Evolutionary conservation across 2,888 invertebrate species (phyloP).

Genomic region (Pristionchus exspectatus): DNA sequence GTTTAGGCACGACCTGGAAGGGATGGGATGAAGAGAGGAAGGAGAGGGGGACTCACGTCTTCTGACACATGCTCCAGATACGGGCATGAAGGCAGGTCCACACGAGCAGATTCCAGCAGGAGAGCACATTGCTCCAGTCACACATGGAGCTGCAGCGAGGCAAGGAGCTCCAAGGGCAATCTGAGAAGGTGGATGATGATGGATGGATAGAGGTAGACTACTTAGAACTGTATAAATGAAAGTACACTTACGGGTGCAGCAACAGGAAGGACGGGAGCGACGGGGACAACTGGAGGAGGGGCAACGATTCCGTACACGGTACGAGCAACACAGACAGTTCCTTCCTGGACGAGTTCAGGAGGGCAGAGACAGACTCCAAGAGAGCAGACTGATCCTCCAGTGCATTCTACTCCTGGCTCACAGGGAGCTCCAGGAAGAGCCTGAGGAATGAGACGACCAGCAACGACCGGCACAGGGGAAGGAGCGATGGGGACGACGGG

Average conservation of each 20-base stretch:
- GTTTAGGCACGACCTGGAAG: conserved; percentile 25
- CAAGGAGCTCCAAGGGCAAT: conserved; percentile 70
- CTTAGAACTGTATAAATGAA: no score
- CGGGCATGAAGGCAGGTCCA: conserved; percentile 66
- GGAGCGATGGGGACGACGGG: conserved; percentile 57
- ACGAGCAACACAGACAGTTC: conserved; percentile 77
- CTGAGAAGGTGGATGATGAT: background rate
- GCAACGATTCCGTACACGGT: conserved; percentile 77
- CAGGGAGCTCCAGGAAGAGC: conserved; percentile 75
- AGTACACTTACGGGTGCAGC: background rate
- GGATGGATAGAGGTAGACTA: no score
- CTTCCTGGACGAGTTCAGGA: conserved; percentile 78
- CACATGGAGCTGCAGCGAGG: conserved; percentile 59
- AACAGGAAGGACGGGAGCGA: conserved; percentile 63
- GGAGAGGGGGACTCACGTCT: conserved; percentile 60
- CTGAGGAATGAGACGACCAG: conserved; percentile 76
- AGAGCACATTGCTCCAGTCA: conserved; percentile 70
- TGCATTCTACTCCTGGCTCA: conserved; percentile 78
- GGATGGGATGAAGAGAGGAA: background rate
- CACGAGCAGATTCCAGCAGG: conserved; percentile 69
- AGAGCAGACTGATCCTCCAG: conserved; percentile 78
- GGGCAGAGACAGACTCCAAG: conserved; percentile 78
- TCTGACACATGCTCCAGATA: conserved; percentile 68
- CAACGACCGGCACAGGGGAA: conserved; percentile 71
- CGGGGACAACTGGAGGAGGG: conserved; percentile 65